Base-by-base conservation (phyloP, 2,888 invertebrate species). In the Beris chalybata region DNA sequence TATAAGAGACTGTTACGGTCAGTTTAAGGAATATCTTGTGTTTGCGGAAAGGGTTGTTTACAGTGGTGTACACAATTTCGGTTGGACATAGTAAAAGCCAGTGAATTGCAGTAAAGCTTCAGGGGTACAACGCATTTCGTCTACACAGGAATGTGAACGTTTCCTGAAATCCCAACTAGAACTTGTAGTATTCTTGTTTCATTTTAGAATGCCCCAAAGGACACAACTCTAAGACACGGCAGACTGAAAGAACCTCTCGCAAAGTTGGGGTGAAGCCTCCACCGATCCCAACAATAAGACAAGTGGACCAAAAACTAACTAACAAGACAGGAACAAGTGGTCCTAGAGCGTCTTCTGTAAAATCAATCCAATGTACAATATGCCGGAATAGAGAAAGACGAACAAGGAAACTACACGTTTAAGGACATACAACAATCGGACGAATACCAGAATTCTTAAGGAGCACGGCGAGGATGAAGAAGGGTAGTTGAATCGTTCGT, bases 271-370 rank as follows among this genome's bases (percentile, higher is more conserved):
- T 48, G 15, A n/a, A 48, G 59, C 30, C 58, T 13, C 44, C 12
- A 50, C 29, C 59, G 50, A 59, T 48, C 59, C 59, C 48, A 55
- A 64, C 64, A 64, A 65, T 57, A 71, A 72, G 71, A 71, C 71
- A 72, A 73, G 71, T 73, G 72, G 72, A 73, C 72, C 72, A 72
- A 73, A 71, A 73, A 73, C 71, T 71, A 72, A 73, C 72, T 73
- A 73, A 73, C 72, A 73, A 73, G 72, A 73, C 72, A 54, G 29
- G 56, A 65, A 65, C 56, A 56, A 45, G 43, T 56, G 56, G 50
- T 65, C 44, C 58, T 58, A 58, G 15, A 45, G 47, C 47, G 45
- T 58, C 48, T 48, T 63, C 53, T 63, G 53, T 53, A 32, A 53
- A 63, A 63, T 63, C 63, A 63, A 63, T 63, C 48, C 63, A 12